Conservation (phyloP, 1,140 invertebrate genomes). For the Euwallacea similis region DNA sequence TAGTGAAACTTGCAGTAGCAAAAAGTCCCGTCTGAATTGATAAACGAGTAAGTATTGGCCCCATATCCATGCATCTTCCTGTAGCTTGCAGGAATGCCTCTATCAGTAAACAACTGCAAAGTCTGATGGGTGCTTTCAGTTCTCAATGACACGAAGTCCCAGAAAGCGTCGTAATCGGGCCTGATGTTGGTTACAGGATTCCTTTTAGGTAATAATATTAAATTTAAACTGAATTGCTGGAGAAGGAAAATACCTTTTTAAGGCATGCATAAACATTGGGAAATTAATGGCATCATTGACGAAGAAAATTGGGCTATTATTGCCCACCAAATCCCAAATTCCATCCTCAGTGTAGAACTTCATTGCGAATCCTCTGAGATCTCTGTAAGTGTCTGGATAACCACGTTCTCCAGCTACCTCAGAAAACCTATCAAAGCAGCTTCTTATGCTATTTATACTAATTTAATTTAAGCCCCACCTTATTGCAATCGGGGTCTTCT, state of each 20-base stretch:
- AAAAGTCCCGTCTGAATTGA: conserved; percentile 70
- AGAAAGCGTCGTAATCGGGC: conserved; percentile 80
- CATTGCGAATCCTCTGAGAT: conserved; percentile 85
- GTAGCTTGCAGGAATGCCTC: conserved; percentile 82
- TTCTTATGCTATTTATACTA: neutral
- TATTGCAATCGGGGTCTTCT: conserved; percentile 76
- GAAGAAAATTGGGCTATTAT: conserved; percentile 92
- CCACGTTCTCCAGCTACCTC: conserved; percentile 55
- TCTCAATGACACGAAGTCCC: conserved; percentile 84
- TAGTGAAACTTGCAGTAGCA: conserved; percentile 89
- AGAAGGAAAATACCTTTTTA: conserved; percentile 64
- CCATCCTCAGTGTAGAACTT: conserved; percentile 63
- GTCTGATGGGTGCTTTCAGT: conserved; percentile 82
- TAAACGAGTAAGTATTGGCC: conserved; percentile 85
- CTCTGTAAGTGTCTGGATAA: conserved; percentile 78
- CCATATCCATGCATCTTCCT: conserved; percentile 92
- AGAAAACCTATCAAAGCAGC: conserved; percentile 31
- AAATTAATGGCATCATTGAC: conserved; percentile 85
- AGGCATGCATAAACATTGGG: conserved; percentile 80
- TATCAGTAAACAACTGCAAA: conserved; percentile 80
- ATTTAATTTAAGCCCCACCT: conserved; percentile 55
- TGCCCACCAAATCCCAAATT: conserved; percentile 87
- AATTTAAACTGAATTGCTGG: neutral
- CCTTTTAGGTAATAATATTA: conserved; percentile 12
- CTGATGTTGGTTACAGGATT: conserved; percentile 86